A percentile compares a stretch with the other conserved stretches of the same genome.
phyloP scores from a whole-genome alignment of 2,113 vertebrate species.

The Platycercus adscitus region DNA sequence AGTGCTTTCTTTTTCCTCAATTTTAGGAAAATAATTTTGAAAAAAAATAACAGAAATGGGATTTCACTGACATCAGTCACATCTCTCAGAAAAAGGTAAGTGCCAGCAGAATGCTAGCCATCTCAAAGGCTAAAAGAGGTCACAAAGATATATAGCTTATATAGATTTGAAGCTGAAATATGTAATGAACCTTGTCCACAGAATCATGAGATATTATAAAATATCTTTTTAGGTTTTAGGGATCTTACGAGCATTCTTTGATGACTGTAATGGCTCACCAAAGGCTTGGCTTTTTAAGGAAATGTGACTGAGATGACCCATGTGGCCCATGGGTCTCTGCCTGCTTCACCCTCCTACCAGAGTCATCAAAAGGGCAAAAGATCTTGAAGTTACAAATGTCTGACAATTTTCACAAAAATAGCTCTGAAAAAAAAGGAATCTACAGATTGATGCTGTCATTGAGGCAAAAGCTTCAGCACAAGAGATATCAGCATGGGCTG shows the following conservation, averaged over 20 bases:
- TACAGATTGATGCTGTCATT: neutral
- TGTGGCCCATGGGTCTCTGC: neutral
- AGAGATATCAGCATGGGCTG: neutral
- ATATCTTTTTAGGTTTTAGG: neutral
- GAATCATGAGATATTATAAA: neutral
- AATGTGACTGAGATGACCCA: neutral
- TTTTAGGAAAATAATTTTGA: neutral
- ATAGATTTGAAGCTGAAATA: neutral
- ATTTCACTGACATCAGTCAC: neutral
- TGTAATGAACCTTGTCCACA: neutral
- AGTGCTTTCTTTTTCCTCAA: neutral
- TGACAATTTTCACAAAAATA: neutral
- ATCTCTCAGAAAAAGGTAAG: neutral
- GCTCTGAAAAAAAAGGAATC: neutral
- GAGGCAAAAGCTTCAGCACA: neutral
- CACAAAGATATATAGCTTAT: neutral
- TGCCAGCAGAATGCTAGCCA: neutral
- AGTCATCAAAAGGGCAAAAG: neutral
- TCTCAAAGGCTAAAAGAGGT: neutral
- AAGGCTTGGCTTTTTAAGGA: neutral
- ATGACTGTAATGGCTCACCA: neutral
- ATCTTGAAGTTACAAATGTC: neutral
- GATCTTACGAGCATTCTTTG: neutral
- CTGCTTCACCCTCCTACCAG: neutral
- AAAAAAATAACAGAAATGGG: neutral